A percentile compares a stretch with the other conserved stretches of the same genome.
Evolutionary conservation across 2,113 vertebrate species (phyloP).

Genomic region (Caretta caretta): DNA sequence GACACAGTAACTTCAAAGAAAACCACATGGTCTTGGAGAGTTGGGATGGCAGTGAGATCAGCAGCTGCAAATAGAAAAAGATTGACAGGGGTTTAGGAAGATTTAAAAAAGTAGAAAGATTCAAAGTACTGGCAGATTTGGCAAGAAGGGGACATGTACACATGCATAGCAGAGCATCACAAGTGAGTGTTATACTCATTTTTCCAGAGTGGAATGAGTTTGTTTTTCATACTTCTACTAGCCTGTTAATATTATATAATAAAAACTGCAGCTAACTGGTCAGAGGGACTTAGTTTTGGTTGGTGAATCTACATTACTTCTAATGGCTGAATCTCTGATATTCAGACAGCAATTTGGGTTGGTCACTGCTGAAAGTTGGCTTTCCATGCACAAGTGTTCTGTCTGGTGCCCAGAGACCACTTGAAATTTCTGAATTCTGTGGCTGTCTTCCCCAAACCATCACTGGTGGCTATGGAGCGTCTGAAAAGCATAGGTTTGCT

Average conservation of each 20-base stretch:
- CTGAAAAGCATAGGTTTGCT: slow-evolving; percentile 42
- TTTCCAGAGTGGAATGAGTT: not conserved
- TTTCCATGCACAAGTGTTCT: not conserved
- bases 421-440: not conserved
- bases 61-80: not conserved
- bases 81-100: not conserved
- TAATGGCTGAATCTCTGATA: not conserved
- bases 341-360: not conserved
- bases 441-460: not conserved
- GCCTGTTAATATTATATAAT: not conserved
- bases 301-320: slow-evolving; percentile 20
- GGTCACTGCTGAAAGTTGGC: not conserved
- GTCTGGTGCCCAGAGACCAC: not conserved
- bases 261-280: slow-evolving; percentile 31
- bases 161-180: rapidly evolving
- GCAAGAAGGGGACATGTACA: not conserved
- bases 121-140: not conserved
- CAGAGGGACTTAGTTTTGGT: slow-evolving; percentile 3
- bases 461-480: not conserved
- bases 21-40: not conserved
- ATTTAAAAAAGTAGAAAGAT: not conserved
- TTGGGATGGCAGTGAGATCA: rapidly evolving
- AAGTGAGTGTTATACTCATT: not conserved
- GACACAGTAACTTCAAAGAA: not conserved
- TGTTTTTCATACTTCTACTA: not conserved